These are phyloP conservation scores for Melieria omissa DNA, from an alignment of 2,888 invertebrate genomes.

Conservation along the genomic window DNA sequence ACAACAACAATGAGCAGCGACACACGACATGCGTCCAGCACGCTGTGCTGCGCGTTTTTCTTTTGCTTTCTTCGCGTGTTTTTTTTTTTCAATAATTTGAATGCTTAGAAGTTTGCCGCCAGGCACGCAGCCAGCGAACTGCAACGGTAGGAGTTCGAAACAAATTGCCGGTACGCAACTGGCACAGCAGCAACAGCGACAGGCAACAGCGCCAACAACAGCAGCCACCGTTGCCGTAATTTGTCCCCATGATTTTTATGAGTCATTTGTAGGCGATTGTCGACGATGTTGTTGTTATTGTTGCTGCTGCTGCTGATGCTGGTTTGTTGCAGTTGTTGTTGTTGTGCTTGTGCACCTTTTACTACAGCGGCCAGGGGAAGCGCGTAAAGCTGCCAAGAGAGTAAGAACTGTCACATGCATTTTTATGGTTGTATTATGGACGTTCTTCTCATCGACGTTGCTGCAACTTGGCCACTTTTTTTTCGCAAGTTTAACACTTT, in stretches of 20 bases:
- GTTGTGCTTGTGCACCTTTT: conserved; percentile 15
- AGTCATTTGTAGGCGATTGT: conserved; percentile 49
- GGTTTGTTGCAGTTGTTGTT: conserved; percentile 6
- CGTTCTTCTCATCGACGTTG: conserved; percentile 3
- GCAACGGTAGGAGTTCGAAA: conserved; percentile 1
- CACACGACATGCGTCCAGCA: neutral
- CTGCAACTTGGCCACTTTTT: neutral
- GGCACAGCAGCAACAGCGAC: neutral
- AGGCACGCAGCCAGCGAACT: neutral
- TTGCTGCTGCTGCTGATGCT: neutral
- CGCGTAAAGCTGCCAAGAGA: conserved; percentile 24
- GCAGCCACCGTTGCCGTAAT: conserved; percentile 35
- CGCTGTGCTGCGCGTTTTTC: neutral
- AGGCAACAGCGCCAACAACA: neutral
- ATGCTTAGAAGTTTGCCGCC: conserved; percentile 37
- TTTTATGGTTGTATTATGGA: conserved; percentile 50
- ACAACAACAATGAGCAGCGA: neutral
- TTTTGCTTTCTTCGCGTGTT: neutral
- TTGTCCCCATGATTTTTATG: conserved; percentile 45
- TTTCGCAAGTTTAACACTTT: conserved; percentile 35
- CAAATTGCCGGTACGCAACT: neutral
- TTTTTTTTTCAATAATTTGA: conserved; percentile 20
- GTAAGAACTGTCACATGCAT: conserved; percentile 29
- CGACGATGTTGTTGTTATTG: conserved; percentile 31
- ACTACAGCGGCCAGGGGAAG: neutral